Evolutionary conservation across 53 echinoderm and acorn worm genomes (phyloP), one percentile per base, ranked within the genome.

Genomic region (Temnopleurus reevesii): DNA sequence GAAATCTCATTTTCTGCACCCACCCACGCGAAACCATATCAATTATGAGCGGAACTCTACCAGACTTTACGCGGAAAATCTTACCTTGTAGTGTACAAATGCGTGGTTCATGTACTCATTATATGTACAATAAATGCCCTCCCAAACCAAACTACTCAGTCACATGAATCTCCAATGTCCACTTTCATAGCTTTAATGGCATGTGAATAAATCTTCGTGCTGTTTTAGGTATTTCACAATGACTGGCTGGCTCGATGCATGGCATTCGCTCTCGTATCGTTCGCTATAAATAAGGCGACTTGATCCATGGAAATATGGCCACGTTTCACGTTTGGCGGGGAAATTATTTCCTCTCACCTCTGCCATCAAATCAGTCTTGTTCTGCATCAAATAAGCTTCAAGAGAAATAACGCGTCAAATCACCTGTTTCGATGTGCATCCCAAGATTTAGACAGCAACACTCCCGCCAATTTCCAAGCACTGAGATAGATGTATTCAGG

Each of bases 1-100:
- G 71, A 8, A 71, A 71, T n/a, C 71, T 71, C 6, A 71, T 38
- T 71, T 63, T 71, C 41, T 38, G 41, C 71, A 18, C 71, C 71
- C 71, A 71, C 71, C 71, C 71, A 71, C 41, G 71, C 71, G 71
- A 36, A 38, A 71, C 36, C 71, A 41, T 56, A 71, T 29, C 33
- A 63, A 63, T 31, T 33, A 63, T 36, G 36, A 38, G n/a, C 71
- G 41, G 71, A 38, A 71, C 71, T 71, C 7, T 41, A 71, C 71
- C 41, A 71, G 71, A 63, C 33, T 33, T 63, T 33, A 29, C 31
- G 4, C 63, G 8, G 71, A 41, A n/a, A 71, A 43, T 71, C 71
- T 71, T 38, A 71, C 71, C 38, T 71, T 41, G 21, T 8, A 71
- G 8, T 8, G 23, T 41, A 18, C 23, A n/a, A 71, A 19, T 41